A percentile compares a stretch with the other conserved stretches of the same genome.
These are phyloP conservation scores for Hydractinia symbiolongicarpus DNA, from an alignment of 30 jellyfish, hydroid and myxozoan species.

Conservation along the genomic window DNA sequence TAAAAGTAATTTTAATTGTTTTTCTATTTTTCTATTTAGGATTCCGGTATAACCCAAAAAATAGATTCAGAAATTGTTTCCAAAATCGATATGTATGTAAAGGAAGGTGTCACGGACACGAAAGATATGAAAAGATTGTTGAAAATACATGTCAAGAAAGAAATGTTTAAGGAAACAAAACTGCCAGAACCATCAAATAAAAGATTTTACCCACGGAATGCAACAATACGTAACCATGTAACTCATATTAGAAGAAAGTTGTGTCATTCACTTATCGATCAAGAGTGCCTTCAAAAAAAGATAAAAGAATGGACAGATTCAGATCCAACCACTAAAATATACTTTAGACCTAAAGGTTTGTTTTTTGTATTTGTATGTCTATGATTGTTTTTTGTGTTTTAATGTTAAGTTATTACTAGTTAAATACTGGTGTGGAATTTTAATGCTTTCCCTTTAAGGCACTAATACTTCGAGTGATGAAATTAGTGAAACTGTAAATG, in stretches of 20 bases:
- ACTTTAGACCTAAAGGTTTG: conserved; percentile 7
- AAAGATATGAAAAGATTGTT: background rate
- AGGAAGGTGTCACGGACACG: background rate
- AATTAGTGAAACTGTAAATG: too few relatives aligned
- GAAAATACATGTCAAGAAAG: background rate
- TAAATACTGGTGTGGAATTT: too few relatives aligned
- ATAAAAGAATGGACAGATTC: background rate
- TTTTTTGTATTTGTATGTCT: too few relatives aligned
- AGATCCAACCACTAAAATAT: background rate
- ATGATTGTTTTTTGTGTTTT: too few relatives aligned
- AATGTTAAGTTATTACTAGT: too few relatives aligned
- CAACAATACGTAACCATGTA: background rate
- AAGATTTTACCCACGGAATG: conserved; percentile 4
- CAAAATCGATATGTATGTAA: background rate
- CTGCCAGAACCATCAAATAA: background rate
- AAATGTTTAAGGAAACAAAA: background rate
- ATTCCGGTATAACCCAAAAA: background rate
- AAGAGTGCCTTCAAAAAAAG: background rate
- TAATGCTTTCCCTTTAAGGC: background rate
- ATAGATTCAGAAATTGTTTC: background rate
- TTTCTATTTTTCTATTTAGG: background rate
- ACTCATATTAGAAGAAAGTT: background rate
- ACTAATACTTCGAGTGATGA: background rate
- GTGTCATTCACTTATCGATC: conserved; percentile 8
- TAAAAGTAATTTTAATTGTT: background rate